Evolutionary conservation across 2,888 invertebrate species (phyloP).

Genomic region (Tenthredo mesomela): DNA sequence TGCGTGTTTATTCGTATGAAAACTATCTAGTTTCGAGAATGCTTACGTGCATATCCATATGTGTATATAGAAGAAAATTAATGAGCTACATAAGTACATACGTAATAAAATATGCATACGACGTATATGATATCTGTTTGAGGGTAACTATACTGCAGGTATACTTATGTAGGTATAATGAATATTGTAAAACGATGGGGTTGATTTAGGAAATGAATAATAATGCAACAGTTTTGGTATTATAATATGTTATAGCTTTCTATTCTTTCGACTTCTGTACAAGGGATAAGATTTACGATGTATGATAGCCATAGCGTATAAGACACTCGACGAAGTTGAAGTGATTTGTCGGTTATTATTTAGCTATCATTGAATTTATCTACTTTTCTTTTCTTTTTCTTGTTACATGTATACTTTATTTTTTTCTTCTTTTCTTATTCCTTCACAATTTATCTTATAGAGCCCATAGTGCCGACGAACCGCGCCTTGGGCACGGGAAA

Average conservation of each 20-base stretch:
- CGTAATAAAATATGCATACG: too few relatives aligned
- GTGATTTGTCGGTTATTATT: slow-evolving; percentile 7
- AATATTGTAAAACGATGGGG: slow-evolving; percentile 30
- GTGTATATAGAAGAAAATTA: not conserved
- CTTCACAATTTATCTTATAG: not conserved
- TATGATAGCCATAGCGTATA: too few relatives aligned
- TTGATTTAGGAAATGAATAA: slow-evolving; percentile 30
- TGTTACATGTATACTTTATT: not conserved
- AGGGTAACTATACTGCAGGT: not conserved
- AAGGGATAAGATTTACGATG: slow-evolving; percentile 28
- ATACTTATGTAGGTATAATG: not conserved
- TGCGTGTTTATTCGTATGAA: slow-evolving; percentile 16
- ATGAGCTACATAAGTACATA: not conserved
- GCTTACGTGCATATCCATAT: not conserved
- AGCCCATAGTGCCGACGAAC: not conserved
- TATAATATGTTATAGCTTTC: not conserved
- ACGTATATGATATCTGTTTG: not conserved
- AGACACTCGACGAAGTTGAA: slow-evolving; percentile 21
- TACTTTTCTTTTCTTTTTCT: not conserved
- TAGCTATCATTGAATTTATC: slow-evolving; percentile 2
- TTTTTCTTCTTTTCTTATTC: not conserved
- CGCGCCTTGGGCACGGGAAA: not conserved
- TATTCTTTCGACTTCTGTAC: not conserved
- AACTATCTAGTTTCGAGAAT: not conserved
- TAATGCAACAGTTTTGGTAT: slow-evolving; percentile 2